Evolutionary conservation across 2,113 vertebrate genomes (phyloP).

Genomic region (Electrona antarctica): DNA sequence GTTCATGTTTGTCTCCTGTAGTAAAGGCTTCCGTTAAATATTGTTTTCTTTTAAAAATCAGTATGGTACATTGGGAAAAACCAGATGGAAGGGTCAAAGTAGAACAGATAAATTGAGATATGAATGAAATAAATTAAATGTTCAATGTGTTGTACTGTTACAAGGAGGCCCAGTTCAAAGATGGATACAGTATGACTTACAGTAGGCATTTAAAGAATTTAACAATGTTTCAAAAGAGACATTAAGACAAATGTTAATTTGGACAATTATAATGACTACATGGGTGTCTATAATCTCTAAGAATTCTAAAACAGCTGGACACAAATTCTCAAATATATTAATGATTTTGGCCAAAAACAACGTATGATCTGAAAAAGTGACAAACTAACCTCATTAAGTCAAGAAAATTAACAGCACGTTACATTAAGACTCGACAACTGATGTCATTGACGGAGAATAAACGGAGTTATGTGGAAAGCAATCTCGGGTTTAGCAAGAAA

Average conservation of each 20-base stretch:
- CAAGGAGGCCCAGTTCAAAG: background rate
- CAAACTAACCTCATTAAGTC: constrained; percentile 5
- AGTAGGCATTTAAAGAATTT: constrained; percentile 1
- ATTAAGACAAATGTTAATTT: constrained; percentile 13
- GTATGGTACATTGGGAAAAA: no score
- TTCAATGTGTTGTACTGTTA: background rate
- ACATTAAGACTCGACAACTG: constrained; percentile 32
- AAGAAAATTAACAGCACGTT: constrained; percentile 33
- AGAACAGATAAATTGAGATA: constrained; percentile 13
- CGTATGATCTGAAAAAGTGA: constrained; percentile 26
- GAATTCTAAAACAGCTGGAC: constrained; percentile 1
- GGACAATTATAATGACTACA: background rate
- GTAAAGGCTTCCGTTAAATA: constrained; percentile 39
- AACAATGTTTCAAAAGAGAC: constrained; percentile 13
- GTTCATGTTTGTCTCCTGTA: constrained; percentile 24
- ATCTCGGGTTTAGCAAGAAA: constrained; percentile 24
- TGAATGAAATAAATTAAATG: background rate
- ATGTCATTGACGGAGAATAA: background rate
- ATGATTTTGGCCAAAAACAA: constrained; percentile 42
- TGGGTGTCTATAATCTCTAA: background rate
- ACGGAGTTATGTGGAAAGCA: constrained; percentile 7
- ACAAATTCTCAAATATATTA: background rate
- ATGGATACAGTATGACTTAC: constrained; percentile 11
- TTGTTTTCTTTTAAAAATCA: constrained; percentile 11
- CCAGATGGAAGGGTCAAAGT: no score